These are phyloP conservation scores for Heteropelma amictum DNA, from an alignment of 2,888 invertebrate genomes.

Conservation along the genomic window DNA sequence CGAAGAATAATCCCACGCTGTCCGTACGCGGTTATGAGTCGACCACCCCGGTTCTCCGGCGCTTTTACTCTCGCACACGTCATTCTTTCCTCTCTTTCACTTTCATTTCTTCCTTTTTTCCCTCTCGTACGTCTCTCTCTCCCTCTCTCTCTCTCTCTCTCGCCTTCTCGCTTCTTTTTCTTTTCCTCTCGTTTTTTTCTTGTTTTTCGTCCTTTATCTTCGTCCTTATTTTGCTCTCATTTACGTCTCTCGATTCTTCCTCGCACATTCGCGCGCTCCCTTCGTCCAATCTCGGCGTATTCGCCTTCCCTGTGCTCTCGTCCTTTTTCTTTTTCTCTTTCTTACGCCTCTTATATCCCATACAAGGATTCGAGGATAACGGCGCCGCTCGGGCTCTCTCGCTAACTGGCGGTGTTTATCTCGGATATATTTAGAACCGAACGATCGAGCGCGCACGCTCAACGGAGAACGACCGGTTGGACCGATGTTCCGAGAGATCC, in stretches of 20 bases:
- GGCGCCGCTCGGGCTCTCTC: conserved; percentile 59
- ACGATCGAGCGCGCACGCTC: conserved; percentile 56
- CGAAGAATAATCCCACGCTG: conserved; percentile 64
- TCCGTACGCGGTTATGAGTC: conserved; percentile 57
- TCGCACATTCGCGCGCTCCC: background rate
- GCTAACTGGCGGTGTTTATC: conserved; percentile 62
- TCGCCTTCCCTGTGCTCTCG: background rate
- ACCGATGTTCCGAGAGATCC: conserved; percentile 58
- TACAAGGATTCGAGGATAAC: conserved; percentile 57
- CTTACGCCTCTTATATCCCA: conserved; percentile 27
- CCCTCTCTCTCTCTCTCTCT: conserved; percentile 1
- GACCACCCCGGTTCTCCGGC: conserved; percentile 63
- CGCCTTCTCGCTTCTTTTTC: background rate
- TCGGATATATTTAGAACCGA: conserved; percentile 61
- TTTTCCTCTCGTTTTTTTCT: background rate
- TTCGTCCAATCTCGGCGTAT: too few species aligned
- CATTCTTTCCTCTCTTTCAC: conserved; percentile 53
- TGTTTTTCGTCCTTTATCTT: background rate
- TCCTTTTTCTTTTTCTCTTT: background rate
- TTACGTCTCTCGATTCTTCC: conserved; percentile 19
- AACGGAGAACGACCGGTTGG: conserved; percentile 54
- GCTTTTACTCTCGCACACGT: conserved; percentile 55
- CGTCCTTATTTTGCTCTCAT: conserved; percentile 30
- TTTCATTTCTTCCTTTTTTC: conserved; percentile 41
- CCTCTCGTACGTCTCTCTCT: background rate